A percentile compares a stretch with the other conserved stretches of the same genome.
These are phyloP conservation scores for Lerista edwardsae DNA, from an alignment of 2,797 vertebrate species.

Conservation along the genomic window DNA sequence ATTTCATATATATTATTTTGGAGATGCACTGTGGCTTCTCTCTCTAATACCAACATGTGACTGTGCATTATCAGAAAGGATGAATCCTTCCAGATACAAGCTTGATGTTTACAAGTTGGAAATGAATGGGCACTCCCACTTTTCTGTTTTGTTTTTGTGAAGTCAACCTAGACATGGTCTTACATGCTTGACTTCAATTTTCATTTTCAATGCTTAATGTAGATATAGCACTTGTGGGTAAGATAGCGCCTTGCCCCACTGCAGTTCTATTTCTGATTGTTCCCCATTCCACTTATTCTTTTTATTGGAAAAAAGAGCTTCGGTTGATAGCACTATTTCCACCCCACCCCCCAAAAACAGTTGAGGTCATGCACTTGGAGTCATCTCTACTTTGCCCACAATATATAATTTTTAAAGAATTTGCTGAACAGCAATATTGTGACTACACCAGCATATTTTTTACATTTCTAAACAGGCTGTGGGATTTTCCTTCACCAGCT, in stretches of 20 bases:
- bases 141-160: neutral
- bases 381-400: too few species aligned
- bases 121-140: neutral
- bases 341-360: too few species aligned
- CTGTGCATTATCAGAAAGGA: neutral
- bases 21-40: neutral
- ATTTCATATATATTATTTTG: neutral
- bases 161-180: too few species aligned
- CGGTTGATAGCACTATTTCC: too few species aligned
- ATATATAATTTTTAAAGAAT: neutral
- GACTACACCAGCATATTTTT: neutral
- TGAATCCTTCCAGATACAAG: neutral
- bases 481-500: neutral
- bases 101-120: neutral
- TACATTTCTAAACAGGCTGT: conserved; percentile 28
- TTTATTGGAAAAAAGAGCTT: too few species aligned
- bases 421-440: neutral
- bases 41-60: neutral
- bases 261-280: too few species aligned
- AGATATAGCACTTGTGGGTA: too few species aligned
- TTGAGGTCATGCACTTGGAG: too few species aligned
- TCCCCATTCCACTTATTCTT: too few species aligned
- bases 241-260: too few species aligned
- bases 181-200: too few species aligned
- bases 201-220: too few species aligned